Evolutionary conservation across 2,113 vertebrate species (phyloP).

Genomic region (Pomatostomus ruficeps): DNA sequence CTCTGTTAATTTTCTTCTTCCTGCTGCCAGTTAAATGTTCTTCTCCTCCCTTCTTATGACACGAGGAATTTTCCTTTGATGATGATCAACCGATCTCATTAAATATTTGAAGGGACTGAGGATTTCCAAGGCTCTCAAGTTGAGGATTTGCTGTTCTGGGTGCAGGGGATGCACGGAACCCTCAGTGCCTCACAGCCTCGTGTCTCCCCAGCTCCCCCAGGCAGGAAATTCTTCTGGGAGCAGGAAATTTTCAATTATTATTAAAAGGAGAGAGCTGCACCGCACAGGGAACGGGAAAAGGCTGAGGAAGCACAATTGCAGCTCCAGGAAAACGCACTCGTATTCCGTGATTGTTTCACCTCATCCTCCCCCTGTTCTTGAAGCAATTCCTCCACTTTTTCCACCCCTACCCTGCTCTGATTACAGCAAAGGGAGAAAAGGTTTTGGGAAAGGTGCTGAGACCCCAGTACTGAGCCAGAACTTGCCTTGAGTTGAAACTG

Average conservation of each 20-base stretch:
- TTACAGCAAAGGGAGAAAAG: background rate
- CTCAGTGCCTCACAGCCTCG: background rate
- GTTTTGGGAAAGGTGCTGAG: background rate
- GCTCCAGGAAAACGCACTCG: background rate
- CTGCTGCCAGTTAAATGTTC: background rate
- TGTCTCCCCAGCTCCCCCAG: background rate
- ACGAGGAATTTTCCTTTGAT: background rate
- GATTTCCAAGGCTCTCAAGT: background rate
- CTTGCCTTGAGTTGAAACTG: background rate
- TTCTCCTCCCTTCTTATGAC: background rate
- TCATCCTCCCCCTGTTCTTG: background rate
- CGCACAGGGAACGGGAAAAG: background rate
- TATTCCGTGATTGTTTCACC: background rate
- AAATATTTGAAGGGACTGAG: background rate
- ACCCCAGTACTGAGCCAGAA: background rate
- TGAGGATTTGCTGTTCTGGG: background rate
- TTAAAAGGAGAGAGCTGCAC: background rate
- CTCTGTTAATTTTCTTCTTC: background rate
- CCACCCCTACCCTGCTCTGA: background rate
- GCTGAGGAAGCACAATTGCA: background rate
- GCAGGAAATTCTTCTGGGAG: background rate
- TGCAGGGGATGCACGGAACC: background rate
- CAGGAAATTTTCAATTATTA: background rate
- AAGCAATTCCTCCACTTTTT: background rate
- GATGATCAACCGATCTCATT: background rate